A percentile compares a stretch with the other conserved stretches of the same genome.
These are phyloP conservation scores for Tenthredo mesomela DNA, from an alignment of 2,888 invertebrate species.

Conservation along the genomic window DNA sequence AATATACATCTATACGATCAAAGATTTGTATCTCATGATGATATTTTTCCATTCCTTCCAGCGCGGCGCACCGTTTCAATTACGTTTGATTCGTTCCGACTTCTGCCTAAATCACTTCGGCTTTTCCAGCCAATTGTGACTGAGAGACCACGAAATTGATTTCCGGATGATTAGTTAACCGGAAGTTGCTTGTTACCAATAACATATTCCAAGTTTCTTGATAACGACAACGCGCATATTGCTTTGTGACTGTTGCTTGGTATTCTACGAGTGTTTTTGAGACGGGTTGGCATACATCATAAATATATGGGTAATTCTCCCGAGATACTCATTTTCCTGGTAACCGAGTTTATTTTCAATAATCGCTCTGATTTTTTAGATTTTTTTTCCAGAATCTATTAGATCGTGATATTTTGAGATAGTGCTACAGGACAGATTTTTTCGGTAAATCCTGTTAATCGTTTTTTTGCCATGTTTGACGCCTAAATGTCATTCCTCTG, in stretches of 20 bases:
- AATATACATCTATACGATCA: constrained; percentile 5
- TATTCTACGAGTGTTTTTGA: not conserved
- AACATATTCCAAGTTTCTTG: constrained; percentile 29
- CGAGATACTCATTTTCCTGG: too few species aligned
- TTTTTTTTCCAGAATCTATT: too few species aligned
- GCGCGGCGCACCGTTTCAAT: constrained; percentile 28
- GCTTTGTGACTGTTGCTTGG: not conserved
- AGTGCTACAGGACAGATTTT: too few species aligned
- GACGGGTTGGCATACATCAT: not conserved
- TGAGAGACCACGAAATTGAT: constrained; percentile 39
- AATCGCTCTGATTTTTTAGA: too few species aligned
- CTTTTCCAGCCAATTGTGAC: constrained; percentile 7
- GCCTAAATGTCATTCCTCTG: too few species aligned
- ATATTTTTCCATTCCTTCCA: constrained; percentile 35
- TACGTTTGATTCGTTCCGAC: constrained; percentile 42
- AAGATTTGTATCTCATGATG: constrained; percentile 8
- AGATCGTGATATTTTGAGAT: too few species aligned
- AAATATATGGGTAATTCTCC: too few species aligned
- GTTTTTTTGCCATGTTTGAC: too few species aligned
- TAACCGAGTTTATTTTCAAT: too few species aligned
- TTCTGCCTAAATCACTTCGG: constrained; percentile 27
- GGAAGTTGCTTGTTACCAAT: constrained; percentile 11
- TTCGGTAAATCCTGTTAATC: too few species aligned
- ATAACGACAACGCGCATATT: not conserved
- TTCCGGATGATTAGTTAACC: constrained; percentile 41